A percentile compares a stretch with the other conserved stretches of the same genome.
Conservation (phyloP, 2,888 invertebrate species). For the Drosophila merina region DNA sequence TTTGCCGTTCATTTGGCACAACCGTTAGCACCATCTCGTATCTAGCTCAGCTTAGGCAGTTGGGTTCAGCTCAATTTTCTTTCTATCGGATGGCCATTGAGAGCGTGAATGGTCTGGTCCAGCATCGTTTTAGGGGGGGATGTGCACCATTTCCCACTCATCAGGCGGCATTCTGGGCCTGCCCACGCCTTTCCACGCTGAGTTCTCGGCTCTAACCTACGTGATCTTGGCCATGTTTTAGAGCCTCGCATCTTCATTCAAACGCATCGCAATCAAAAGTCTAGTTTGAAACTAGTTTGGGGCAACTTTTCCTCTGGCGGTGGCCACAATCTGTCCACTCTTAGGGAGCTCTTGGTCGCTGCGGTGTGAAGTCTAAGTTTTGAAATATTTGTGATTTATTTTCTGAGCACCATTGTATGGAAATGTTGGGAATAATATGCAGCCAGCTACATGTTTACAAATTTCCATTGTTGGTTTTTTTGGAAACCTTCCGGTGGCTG, state of each 20-base stretch:
- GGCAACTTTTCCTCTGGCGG: neutral
- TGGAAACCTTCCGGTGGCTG: slow-evolving; percentile 7
- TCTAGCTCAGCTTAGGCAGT: slow-evolving; percentile 26
- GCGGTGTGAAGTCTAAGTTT: slow-evolving; percentile 47
- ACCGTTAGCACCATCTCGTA: slow-evolving; percentile 56
- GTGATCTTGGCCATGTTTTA: slow-evolving; percentile 47
- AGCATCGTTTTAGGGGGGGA: slow-evolving; percentile 18
- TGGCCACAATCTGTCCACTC: slow-evolving; percentile 42
- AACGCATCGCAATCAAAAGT: slow-evolving; percentile 48
- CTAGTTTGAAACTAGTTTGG: slow-evolving; percentile 64
- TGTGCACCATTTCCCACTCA: slow-evolving; percentile 34
- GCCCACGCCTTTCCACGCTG: slow-evolving; percentile 26
- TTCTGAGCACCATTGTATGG: slow-evolving; percentile 61
- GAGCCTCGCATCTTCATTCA: slow-evolving; percentile 1
- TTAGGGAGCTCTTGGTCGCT: slow-evolving; percentile 35
- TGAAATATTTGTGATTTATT: slow-evolving; percentile 55
- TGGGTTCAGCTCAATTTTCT: slow-evolving; percentile 67
- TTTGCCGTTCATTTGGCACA: slow-evolving; percentile 61
- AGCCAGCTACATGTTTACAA: slow-evolving; percentile 31
- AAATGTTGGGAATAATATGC: slow-evolving; percentile 44
- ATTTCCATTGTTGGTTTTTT: slow-evolving; percentile 40
- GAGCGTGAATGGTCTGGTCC: slow-evolving; percentile 43
- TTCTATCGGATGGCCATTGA: slow-evolving; percentile 70
- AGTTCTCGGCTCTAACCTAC: slow-evolving; percentile 41
- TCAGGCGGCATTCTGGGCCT: slow-evolving; percentile 26